Evolutionary conservation across 2,797 vertebrate genomes (phyloP).

Genomic region (Dromococcyx pavoninus): DNA sequence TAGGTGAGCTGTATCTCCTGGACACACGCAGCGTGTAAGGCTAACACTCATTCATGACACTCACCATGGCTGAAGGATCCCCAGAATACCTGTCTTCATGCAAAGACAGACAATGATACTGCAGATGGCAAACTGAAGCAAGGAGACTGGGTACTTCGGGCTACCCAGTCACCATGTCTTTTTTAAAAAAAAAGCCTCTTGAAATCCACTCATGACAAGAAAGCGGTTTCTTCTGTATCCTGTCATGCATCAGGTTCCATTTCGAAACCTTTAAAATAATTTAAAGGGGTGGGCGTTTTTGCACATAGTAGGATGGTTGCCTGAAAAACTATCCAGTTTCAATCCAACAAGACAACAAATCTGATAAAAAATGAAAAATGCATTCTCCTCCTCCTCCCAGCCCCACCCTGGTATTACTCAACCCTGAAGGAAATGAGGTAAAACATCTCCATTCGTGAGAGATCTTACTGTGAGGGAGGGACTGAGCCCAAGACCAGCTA

Average conservation of each 20-base stretch:
- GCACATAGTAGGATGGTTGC: not conserved
- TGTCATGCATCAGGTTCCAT: not conserved
- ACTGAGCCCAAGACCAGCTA: not conserved
- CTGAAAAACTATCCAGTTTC: not conserved
- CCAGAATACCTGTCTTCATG: not conserved
- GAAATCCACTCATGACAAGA: not conserved
- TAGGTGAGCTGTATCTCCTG: not conserved
- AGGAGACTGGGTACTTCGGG: not conserved
- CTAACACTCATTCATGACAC: not conserved
- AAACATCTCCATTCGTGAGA: not conserved
- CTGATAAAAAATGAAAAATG: not conserved
- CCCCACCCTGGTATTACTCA: conserved; percentile 26
- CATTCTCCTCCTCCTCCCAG: not conserved
- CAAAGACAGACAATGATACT: not conserved
- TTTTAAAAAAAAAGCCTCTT: not conserved
- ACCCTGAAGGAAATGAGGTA: conserved; percentile 1
- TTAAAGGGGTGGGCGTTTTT: not conserved
- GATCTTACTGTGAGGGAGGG: not conserved
- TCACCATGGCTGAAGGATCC: not conserved
- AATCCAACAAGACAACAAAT: not conserved
- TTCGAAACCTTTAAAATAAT: not conserved
- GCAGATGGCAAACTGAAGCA: not conserved
- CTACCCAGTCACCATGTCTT: not conserved
- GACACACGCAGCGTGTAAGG: not conserved
- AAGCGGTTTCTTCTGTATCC: not conserved